Conservation (phyloP, 2,113 vertebrate species). For the Charadrius vociferus region DNA sequence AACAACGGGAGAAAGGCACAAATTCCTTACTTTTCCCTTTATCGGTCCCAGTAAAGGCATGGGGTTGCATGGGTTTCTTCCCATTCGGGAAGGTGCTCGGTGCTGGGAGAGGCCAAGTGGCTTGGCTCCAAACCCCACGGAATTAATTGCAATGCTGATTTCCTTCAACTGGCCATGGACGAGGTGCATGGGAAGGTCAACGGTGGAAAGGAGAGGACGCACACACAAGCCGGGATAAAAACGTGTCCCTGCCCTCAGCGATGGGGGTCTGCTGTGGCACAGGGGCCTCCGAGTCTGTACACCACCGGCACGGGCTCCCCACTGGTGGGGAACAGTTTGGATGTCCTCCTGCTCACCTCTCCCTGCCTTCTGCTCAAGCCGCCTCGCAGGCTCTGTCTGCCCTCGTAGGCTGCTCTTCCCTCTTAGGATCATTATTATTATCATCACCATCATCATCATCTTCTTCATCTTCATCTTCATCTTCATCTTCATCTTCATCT, state of each 20-base stretch:
- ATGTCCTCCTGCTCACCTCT: no score
- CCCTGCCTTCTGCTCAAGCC: background rate
- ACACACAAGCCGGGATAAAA: background rate
- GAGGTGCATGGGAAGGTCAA: fast-evolving
- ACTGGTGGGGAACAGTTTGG: background rate
- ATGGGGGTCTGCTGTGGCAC: fast-evolving
- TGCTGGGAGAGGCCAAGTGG: background rate
- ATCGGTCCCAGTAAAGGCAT: fast-evolving
- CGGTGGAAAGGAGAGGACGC: background rate
- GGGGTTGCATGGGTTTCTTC: fast-evolving
- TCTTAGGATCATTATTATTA: background rate
- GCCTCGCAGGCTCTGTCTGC: background rate
- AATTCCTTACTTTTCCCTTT: background rate
- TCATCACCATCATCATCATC: no score
- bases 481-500: no score
- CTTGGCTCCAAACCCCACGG: background rate
- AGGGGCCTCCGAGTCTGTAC: fast-evolving
- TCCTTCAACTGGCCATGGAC: background rate
- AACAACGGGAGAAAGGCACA: background rate
- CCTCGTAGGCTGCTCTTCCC: background rate
- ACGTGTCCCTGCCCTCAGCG: background rate
- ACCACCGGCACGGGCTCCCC: fast-evolving
- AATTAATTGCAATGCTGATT: background rate
- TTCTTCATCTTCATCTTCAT: no score
- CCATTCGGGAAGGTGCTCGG: fast-evolving